phyloP scores from a whole-genome alignment of 2,113 vertebrate genomes.

The Chloroceryle aenea region DNA sequence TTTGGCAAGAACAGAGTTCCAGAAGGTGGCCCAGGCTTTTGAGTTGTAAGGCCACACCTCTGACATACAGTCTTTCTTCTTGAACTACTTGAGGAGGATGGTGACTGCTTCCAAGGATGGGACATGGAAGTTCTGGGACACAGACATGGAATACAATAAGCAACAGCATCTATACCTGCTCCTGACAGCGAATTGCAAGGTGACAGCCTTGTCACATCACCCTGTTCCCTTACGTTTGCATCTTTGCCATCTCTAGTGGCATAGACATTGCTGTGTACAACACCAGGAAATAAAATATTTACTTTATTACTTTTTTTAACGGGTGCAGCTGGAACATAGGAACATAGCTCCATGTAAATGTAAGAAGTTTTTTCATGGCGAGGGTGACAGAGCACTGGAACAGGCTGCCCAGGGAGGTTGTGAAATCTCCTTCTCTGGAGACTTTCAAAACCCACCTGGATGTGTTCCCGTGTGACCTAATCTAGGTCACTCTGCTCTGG shows the following conservation, averaged over 20 bases:
- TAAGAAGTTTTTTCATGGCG: too few relatives aligned
- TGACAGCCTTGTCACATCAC: constrained; percentile 79
- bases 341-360: too few relatives aligned
- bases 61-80: constrained; percentile 82
- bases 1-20: constrained; percentile 89
- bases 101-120: constrained; percentile 91
- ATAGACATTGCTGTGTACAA: constrained; percentile 81
- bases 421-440: too few relatives aligned
- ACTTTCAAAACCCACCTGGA: too few relatives aligned
- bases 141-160: constrained; percentile 92
- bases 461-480: too few relatives aligned
- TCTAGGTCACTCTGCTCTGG: too few relatives aligned
- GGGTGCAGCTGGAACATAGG: too few relatives aligned
- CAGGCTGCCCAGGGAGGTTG: too few relatives aligned
- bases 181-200: constrained; percentile 80
- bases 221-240: constrained; percentile 86
- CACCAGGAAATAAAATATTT: constrained; percentile 12
- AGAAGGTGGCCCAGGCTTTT: constrained; percentile 88
- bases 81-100: constrained; percentile 80
- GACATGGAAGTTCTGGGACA: constrained; percentile 97
- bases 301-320: too few relatives aligned
- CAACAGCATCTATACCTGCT: constrained; percentile 94
- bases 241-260: constrained; percentile 83
- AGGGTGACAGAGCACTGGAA: too few relatives aligned
- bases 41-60: constrained; percentile 93